Evolutionary conservation across 1,140 invertebrate genomes (phyloP).

Genomic region (Saccostrea glomerata): DNA sequence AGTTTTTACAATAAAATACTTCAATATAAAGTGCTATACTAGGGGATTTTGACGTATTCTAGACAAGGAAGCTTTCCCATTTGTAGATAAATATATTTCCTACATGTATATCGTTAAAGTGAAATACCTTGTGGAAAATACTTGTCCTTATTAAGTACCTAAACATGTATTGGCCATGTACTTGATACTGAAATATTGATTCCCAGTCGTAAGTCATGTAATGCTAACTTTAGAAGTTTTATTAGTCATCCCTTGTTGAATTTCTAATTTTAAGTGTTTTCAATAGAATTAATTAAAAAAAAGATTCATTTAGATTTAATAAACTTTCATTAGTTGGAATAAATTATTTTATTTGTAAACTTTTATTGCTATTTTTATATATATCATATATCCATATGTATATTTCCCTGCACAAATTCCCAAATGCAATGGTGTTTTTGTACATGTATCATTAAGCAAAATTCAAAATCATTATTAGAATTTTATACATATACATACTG

Average conservation of each 20-base stretch:
- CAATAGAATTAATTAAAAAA: not conserved
- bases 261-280: not conserved
- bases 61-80: conserved; percentile 21
- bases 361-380: not conserved
- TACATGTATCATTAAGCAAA: no score
- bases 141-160: not conserved
- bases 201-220: not conserved
- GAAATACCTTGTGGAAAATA: not conserved
- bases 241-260: no score
- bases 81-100: not conserved
- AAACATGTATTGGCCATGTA: not conserved
- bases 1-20: no score
- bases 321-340: not conserved
- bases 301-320: not conserved
- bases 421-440: not conserved
- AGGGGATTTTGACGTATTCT: not conserved
- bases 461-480: not conserved
- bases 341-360: not conserved
- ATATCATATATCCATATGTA: not conserved
- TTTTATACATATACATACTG: not conserved
- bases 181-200: not conserved
- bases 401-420: conserved; percentile 23
- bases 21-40: not conserved
- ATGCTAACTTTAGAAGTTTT: no score
- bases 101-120: not conserved